Base-by-base conservation (phyloP, 2,113 vertebrate genomes). In the Nyctereutes procyonoides region DNA sequence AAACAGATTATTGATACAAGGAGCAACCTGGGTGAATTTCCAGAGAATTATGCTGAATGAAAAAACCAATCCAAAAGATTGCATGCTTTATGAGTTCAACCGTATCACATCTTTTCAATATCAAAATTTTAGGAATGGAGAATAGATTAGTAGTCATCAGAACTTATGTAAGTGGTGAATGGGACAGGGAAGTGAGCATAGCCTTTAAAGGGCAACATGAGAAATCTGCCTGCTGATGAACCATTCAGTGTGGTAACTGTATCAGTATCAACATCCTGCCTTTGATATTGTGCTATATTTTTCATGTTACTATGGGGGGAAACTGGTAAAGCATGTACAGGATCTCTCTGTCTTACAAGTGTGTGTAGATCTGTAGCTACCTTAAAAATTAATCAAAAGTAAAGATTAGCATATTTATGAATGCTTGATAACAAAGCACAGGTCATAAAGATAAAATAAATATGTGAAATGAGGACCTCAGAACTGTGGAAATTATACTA, bases 141-240 rank as follows among this genome's bases (percentile, higher is more conserved):
- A 88, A 48, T 20, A 82, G 9, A 76, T 88, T 20, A 82, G 12
- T 56, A 71, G 38, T 11, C 22, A 8, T 1, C 24, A 20, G 60
- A 9, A 20, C 5, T 73, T n/a, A 74, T 26, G 13, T 24, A 56
- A 65, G 48, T 10, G 2, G 8, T 65, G 65, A 30, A 5, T 10
- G 22, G 60, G n/a, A 43, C 22, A 17, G 2, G 16, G 11, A 87
- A 3, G 28, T 35, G 32, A 5, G 0, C 15, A 2, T 24, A 32
- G 30, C 30, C 51, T 62, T 88, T 53, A 58, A 35, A 69, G 8
- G 7, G 38, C 15, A 71, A 26, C 4, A 3, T 24, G 32, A 32
- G 48, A 35, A 53, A 55, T 28, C 15, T 2, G 26, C 4, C 0
- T 14, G 19, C 12, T 43, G 60, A 8, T 19, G 24, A 22, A 15